Evolutionary conservation across 2,113 vertebrate genomes (phyloP).

Genomic region (Pseudopodoces humilis): DNA sequence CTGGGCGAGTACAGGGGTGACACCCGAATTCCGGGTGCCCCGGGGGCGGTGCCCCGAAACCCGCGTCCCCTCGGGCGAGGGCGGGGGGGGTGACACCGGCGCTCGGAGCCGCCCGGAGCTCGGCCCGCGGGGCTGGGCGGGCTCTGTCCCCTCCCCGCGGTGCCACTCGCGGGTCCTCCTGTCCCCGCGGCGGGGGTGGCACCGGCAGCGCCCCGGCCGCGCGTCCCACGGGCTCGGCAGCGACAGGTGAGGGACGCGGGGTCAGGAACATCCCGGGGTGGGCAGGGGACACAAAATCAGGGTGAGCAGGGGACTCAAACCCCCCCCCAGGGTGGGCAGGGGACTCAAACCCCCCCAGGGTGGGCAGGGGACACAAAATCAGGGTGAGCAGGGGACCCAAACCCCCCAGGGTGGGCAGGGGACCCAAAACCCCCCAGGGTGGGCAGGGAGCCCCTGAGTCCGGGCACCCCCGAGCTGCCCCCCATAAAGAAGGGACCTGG

Average conservation of each 20-base stretch:
- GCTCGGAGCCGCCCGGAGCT: neutral
- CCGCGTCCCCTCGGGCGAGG: neutral
- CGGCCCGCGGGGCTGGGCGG: neutral
- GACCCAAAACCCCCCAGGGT: too few relatives aligned
- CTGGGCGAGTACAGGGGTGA: neutral
- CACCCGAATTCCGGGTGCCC: neutral
- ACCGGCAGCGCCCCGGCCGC: too few relatives aligned
- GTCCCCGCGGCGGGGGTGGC: too few relatives aligned
- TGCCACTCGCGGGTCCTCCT: too few relatives aligned
- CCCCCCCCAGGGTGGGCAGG: too few relatives aligned
- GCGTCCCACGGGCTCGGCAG: neutral
- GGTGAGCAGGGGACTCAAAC: neutral
- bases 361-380: too few relatives aligned
- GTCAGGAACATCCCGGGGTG: neutral
- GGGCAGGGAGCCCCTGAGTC: neutral
- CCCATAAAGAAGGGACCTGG: too few relatives aligned
- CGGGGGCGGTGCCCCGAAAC: neutral
- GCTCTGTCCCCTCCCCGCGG: neutral
- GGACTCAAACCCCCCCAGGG: too few relatives aligned
- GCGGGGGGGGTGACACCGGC: neutral
- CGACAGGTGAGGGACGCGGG: neutral
- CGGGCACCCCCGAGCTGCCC: too few relatives aligned
- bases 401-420: too few relatives aligned
- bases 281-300: too few relatives aligned
- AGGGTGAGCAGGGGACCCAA: too few relatives aligned